Conservation (phyloP, 2,113 vertebrate species). For the Dicerorhinus sumatrensis region DNA sequence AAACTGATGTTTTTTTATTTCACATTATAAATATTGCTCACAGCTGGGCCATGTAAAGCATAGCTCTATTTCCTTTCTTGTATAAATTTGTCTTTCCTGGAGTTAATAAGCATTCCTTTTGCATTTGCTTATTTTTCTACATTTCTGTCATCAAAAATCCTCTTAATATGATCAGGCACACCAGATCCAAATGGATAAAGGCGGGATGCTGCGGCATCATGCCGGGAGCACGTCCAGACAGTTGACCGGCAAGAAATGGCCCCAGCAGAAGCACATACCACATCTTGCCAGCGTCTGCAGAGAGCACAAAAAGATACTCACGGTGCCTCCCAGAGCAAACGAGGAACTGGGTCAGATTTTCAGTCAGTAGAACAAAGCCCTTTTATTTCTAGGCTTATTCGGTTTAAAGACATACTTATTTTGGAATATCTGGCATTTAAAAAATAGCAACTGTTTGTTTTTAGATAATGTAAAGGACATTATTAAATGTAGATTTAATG, state of each 20-base stretch:
- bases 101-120: background rate
- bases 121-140: background rate
- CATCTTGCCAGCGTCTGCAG: rapidly evolving
- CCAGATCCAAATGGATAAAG: background rate
- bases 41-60: background rate
- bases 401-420: background rate
- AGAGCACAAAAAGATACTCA: background rate
- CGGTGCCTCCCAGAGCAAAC: rapidly evolving
- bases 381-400: background rate
- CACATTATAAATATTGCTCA: background rate
- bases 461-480: background rate
- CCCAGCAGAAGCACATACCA: rapidly evolving
- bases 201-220: rapidly evolving
- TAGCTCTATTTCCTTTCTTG: background rate
- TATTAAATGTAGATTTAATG: background rate
- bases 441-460: background rate
- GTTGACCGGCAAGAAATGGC: background rate
- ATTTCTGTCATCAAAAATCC: background rate
- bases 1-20: background rate
- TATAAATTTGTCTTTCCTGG: background rate
- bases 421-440: background rate
- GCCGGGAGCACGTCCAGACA: background rate
- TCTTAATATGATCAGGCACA: background rate
- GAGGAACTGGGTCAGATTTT: background rate
- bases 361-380: background rate